Base-by-base conservation (phyloP, 2,113 vertebrate genomes). In the Pseudorectes ferrugineus region DNA sequence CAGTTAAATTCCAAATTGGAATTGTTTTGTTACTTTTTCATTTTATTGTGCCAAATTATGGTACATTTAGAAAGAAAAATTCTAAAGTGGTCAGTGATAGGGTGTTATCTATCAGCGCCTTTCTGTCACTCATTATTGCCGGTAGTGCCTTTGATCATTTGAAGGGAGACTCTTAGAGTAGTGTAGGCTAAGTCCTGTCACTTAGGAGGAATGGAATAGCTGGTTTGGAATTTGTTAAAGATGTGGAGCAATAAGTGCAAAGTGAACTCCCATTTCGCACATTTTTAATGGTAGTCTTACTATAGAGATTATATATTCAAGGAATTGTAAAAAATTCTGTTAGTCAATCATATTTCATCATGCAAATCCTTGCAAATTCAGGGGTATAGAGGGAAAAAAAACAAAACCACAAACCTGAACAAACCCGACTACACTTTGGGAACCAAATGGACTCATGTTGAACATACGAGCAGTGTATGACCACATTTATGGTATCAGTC, bases 1-100 rank as follows among this genome's bases (percentile, higher is more conserved):
- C 98, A 95, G 98, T 99, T 98, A 99, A 99, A 99, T 99, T 99
- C 99, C 99, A 99, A 99, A 99, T 99, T 99, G 99, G 99, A 99
- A 99, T 99, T 98, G 98, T 98, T 98, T 98, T 98, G 98, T 99
- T 99, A 98, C 98, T 98, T 98, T 98, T 99, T 98, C 93, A 97
- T 98, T 99, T 96, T 98, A 99, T 98, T 96, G 99, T 99, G 99
- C 99, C 99, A 99, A 98, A 98, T 99, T 98, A 89, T 98, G 99
- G 99, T 98, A 98, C 99, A 99, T 97, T 96, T 98, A 98, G 98
- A 96, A 98, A 97, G 91, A 95, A 91, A 97, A 98, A 97, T 96
- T 96, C 97, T 97, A 91, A 98, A 97, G 95, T 95, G 68, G 95
- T 98, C 95, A 85, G 72, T 96, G 96, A 95, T 96, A 96, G 93